Conservation (phyloP, 2,797 vertebrate species). For the Microctenopoma lineatum region DNA sequence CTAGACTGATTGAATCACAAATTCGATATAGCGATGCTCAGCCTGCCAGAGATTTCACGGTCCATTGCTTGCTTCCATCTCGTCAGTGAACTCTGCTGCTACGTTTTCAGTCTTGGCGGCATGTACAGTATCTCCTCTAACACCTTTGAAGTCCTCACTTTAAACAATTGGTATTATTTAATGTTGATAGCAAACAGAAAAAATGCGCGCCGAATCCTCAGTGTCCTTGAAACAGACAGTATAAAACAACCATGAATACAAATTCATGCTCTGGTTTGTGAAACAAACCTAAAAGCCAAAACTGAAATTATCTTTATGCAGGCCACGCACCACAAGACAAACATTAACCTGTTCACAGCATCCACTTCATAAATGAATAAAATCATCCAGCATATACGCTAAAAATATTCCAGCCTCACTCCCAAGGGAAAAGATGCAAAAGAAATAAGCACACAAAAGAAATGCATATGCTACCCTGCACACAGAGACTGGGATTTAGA, state of each 20-base stretch:
- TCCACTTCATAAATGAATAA: conserved; percentile 5
- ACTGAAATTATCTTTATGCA: neutral
- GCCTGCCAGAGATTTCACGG: conserved; percentile 57
- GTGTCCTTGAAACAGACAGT: conserved; percentile 29
- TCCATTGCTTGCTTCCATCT: conserved; percentile 53
- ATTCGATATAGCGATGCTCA: conserved; percentile 53
- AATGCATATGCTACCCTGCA: conserved; percentile 38
- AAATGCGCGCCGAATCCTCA: conserved; percentile 3
- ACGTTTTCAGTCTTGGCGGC: conserved; percentile 16
- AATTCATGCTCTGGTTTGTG: neutral
- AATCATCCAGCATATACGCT: conserved; percentile 26
- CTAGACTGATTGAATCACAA: conserved; percentile 63
- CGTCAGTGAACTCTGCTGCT: conserved; percentile 48
- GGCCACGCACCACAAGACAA: neutral
- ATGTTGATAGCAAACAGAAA: conserved; percentile 20
- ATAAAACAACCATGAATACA: conserved; percentile 10
- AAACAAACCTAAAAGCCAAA: conserved; percentile 18
- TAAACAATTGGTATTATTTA: conserved; percentile 23
- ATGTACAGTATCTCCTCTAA: neutral
- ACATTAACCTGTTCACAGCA: conserved; percentile 2
- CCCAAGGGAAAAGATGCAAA: conserved; percentile 37
- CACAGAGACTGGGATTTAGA: conserved; percentile 27
- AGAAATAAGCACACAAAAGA: conserved; percentile 48
- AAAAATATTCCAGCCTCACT: conserved; percentile 43
- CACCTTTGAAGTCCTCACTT: conserved; percentile 27